phyloP scores from a whole-genome alignment of 2,888 invertebrate genomes.

The Dorcus hopei region DNA sequence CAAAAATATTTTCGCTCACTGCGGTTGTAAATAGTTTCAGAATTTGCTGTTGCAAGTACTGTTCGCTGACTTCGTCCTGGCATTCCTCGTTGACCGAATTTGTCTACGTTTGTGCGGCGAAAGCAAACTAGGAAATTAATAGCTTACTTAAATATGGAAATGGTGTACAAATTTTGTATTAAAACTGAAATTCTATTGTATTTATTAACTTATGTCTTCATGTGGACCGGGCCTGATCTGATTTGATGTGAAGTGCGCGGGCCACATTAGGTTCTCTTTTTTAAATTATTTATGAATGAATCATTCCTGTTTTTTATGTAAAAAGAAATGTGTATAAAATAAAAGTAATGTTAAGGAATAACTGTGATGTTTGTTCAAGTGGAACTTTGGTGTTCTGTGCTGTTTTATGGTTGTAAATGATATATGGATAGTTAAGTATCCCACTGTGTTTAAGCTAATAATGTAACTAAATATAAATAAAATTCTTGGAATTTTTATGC shows the following conservation, averaged over 20 bases:
- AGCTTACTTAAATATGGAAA: background rate
- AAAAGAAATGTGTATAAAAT: too few species aligned
- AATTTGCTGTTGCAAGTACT: slow-evolving; percentile 78
- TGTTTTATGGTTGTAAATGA: too few species aligned
- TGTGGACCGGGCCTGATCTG: background rate
- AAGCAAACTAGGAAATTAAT: slow-evolving; percentile 53
- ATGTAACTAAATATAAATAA: too few species aligned
- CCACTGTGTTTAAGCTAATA: too few species aligned
- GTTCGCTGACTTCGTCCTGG: slow-evolving; percentile 79
- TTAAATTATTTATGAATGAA: background rate
- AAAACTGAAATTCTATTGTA: slow-evolving; percentile 1
- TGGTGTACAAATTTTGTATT: slow-evolving; percentile 5
- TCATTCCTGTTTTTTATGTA: background rate
- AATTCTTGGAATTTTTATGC: too few species aligned
- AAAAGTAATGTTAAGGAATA: too few species aligned
- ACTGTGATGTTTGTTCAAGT: too few species aligned
- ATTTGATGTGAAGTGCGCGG: background rate
- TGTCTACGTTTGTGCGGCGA: slow-evolving; percentile 87
- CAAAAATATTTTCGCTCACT: slow-evolving; percentile 17
- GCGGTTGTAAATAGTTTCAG: slow-evolving; percentile 74
- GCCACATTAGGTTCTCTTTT: background rate
- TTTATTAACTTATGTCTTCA: background rate
- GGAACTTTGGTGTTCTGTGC: too few species aligned
- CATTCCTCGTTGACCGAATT: slow-evolving; percentile 79
- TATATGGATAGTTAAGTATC: too few species aligned